Evolutionary conservation across 2,888 invertebrate genomes (phyloP), one percentile per base, ranked within the genome.

Genomic region (Cloeon dipterum): DNA sequence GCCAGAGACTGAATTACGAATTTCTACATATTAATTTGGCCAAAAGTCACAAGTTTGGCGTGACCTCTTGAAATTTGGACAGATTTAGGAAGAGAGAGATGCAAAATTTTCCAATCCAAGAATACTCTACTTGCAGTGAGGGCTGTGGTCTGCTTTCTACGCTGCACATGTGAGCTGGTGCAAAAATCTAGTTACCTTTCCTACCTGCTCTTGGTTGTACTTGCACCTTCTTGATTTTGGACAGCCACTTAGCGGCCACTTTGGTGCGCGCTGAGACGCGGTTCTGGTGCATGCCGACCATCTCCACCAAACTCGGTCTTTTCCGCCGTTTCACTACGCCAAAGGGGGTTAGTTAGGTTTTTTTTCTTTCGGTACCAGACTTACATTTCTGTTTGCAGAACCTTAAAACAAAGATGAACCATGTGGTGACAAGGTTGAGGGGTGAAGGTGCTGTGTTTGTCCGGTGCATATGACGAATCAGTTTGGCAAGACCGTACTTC

Each of bases 401-500:
- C 47, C 76, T 73, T 47, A 75, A 73, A 45, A 88, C 63, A 65
- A 81, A 86, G 59, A 81, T 74, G 42, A 85, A 66, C 86, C 88
- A 86, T 33, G 85, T 88, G 33, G 93, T 94, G 50, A 98, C 72
- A 45, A 99, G 69, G 59, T 98, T 99, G 46, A 99, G 72, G 2
- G 98, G 98, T 11, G 96, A 83, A 0, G 98, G 96, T 1, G 98
- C 94, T 1, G 94, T 91, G 39, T 83, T 89, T 5, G 94, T 93
- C 50, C 70, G 74, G 62, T 94, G 96, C 94, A 98, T 98, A 54
- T 93, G 93, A 46, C 96, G 68, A 54, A 98, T 93, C 52, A 98
- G 66, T 60, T 98, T 98, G 38, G 96, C 96, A 51, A 98, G 61
- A 20, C 98, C 96, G 56, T 93, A 99, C 62, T 98, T 98, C 98